These are phyloP conservation scores for Protula sp. DNA, from an alignment of 2,888 invertebrate species.

Conservation along the genomic window DNA sequence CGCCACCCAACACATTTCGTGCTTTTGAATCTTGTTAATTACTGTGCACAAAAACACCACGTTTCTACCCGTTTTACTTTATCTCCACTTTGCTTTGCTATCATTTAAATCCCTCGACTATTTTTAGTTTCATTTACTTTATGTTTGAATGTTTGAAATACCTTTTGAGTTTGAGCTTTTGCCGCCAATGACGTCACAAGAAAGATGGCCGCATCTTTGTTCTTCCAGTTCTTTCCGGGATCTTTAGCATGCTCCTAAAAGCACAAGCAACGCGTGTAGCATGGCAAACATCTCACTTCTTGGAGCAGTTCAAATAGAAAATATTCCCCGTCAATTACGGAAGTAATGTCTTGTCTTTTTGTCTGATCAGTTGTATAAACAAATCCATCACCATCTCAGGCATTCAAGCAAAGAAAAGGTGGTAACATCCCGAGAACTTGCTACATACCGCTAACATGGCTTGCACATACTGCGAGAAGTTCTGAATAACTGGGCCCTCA, in stretches of 20 bases:
- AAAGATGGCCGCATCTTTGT: conserved; percentile 93
- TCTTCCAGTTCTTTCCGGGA: conserved; percentile 77
- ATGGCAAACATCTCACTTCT: background rate
- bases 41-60: too few species aligned
- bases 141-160: background rate
- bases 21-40: too few species aligned
- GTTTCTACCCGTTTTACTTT: too few species aligned
- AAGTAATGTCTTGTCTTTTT: too few species aligned
- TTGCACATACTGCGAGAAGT: conserved; percentile 52
- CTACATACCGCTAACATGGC: conserved; percentile 59
- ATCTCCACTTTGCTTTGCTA: too few species aligned
- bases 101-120: too few species aligned
- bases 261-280: conserved; percentile 2
- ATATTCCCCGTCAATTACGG: background rate
- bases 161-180: conserved; percentile 60
- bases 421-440: too few species aligned
- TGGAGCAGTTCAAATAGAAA: background rate
- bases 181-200: conserved; percentile 91
- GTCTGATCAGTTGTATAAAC: too few species aligned
- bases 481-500: conserved; percentile 52
- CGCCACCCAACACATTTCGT: too few species aligned
- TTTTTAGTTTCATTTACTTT: too few species aligned
- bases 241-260: conserved; percentile 69
- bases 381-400: too few species aligned
- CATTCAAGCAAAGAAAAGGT: too few species aligned